Conservation (phyloP, 2,113 vertebrate genomes). For the Lepus europaeus region DNA sequence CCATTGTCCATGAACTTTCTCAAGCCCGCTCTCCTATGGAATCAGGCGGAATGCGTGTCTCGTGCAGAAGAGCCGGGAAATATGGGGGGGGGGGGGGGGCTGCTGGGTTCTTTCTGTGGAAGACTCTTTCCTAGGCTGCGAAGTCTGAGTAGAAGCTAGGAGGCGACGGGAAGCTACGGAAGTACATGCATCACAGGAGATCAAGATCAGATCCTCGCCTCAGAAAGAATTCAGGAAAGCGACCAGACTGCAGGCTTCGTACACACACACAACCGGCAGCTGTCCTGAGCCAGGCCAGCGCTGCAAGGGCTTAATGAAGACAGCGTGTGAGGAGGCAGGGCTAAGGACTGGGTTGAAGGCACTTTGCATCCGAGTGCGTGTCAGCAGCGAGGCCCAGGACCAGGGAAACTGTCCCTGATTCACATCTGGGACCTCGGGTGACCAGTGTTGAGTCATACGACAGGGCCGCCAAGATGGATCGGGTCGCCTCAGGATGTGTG, state of each 20-base stretch:
- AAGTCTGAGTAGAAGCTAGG: fast-evolving
- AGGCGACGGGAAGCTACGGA: neutral
- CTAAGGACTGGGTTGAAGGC: fast-evolving
- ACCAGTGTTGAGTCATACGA: neutral
- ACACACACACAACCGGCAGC: neutral
- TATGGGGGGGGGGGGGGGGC: neutral
- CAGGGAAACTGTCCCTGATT: neutral
- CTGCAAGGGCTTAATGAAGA: neutral
- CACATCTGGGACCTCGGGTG: neutral
- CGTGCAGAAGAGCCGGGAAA: neutral
- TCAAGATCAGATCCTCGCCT: neutral
- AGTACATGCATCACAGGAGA: neutral
- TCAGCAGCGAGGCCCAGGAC: neutral
- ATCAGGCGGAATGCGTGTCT: no score
- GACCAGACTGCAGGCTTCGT: neutral
- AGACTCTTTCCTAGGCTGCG: neutral
- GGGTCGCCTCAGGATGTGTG: neutral
- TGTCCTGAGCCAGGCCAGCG: neutral
- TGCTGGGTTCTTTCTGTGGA: fast-evolving
- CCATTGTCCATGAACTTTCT: no score
- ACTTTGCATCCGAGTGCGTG: neutral
- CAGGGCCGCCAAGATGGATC: neutral
- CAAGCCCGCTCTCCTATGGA: no score
- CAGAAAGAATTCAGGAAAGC: neutral
- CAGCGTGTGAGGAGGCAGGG: neutral